These are phyloP conservation scores for Tiaroga cobitis DNA, from an alignment of 2,797 vertebrate species.

Conservation along the genomic window DNA sequence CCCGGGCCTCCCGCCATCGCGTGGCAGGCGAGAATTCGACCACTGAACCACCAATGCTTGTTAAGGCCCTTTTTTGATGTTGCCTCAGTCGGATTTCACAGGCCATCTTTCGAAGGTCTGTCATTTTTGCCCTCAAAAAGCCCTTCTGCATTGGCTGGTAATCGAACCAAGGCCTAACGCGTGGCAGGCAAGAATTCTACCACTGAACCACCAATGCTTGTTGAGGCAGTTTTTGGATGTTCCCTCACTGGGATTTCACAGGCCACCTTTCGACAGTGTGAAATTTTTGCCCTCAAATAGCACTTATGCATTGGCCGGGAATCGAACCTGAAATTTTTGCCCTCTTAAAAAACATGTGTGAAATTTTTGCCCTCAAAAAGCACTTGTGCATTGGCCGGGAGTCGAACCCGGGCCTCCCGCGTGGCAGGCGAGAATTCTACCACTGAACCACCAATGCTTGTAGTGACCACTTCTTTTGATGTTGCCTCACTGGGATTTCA, in stretches of 20 bases:
- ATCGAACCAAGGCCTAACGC: conserved; percentile 75
- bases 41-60: conserved; percentile 54
- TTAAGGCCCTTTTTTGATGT: too few relatives aligned
- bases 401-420: conserved; percentile 63
- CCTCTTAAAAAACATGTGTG: too few relatives aligned
- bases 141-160: conserved; percentile 73
- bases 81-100: too few relatives aligned
- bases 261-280: too few relatives aligned
- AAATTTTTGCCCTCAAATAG: too few relatives aligned
- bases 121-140: background rate
- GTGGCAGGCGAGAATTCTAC: conserved; percentile 62
- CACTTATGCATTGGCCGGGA: too few relatives aligned
- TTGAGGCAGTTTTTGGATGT: too few relatives aligned
- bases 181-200: conserved; percentile 65
- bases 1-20: conserved; percentile 72
- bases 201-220: conserved; percentile 60
- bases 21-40: conserved; percentile 66
- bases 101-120: too few relatives aligned
- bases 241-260: too few relatives aligned
- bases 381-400: conserved; percentile 62
- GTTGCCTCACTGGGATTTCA: too few relatives aligned
- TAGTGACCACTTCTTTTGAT: too few relatives aligned
- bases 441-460: conserved; percentile 60
- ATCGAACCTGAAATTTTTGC: too few relatives aligned
- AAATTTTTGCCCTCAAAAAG: background rate